Conservation (phyloP, 2,888 invertebrate genomes). For the Spialia ferax region DNA sequence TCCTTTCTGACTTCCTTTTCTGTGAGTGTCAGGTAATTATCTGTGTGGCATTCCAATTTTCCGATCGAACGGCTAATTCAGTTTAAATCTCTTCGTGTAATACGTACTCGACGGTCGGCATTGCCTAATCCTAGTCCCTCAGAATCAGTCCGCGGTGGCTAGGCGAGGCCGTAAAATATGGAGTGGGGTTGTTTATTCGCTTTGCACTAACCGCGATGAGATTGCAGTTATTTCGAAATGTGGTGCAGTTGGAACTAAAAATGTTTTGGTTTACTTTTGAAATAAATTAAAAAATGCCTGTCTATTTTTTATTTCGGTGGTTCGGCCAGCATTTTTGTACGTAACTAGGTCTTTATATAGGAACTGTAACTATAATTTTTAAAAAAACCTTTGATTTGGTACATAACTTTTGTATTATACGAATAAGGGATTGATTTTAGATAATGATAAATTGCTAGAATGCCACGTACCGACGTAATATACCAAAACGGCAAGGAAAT, state of each 20-base stretch:
- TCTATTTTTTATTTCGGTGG: not conserved
- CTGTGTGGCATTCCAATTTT: conserved; percentile 87
- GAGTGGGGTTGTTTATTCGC: conserved; percentile 39
- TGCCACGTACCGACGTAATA: too few relatives aligned
- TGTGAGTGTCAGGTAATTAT: conserved; percentile 87
- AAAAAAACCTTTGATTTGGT: too few relatives aligned
- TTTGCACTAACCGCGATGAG: conserved; percentile 41
- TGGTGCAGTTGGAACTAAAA: conserved; percentile 27
- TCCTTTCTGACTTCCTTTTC: conserved; percentile 83
- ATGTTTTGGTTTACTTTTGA: conserved; percentile 23
- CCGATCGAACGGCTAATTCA: conserved; percentile 86
- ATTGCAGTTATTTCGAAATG: conserved; percentile 38
- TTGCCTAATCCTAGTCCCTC: conserved; percentile 80
- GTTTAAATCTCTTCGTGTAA: conserved; percentile 86
- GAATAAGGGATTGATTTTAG: too few relatives aligned
- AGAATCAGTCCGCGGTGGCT: conserved; percentile 63
- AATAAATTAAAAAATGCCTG: not conserved
- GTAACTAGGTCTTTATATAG: not conserved
- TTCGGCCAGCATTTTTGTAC: not conserved
- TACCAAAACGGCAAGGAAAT: too few relatives aligned
- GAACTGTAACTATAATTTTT: too few relatives aligned
- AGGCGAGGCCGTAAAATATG: conserved; percentile 47
- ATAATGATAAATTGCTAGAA: too few relatives aligned
- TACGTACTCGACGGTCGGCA: conserved; percentile 76
- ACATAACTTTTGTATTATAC: too few relatives aligned